These are phyloP conservation scores for Octodon degus DNA, from an alignment of 2,113 vertebrate species.

Conservation along the genomic window DNA sequence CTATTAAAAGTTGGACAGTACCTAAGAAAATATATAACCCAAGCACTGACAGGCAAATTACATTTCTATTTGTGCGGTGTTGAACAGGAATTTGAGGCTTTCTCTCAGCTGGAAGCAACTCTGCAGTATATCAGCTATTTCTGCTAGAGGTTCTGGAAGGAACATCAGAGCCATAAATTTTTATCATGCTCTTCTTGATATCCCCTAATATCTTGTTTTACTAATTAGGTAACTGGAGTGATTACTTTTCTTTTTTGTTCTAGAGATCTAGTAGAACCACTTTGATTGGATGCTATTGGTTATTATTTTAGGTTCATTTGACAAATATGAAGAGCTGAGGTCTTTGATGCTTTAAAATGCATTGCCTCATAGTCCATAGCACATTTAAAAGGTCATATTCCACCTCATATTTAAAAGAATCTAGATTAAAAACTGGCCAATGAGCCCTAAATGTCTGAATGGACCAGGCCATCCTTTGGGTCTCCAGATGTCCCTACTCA, in stretches of 20 bases:
- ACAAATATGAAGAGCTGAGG: not conserved
- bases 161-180: not conserved
- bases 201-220: not conserved
- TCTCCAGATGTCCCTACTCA: not conserved
- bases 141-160: not conserved
- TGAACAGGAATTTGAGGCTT: not conserved
- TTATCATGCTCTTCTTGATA: not conserved
- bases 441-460: not conserved
- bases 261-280: not conserved
- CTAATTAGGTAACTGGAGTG: not conserved
- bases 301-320: conserved; percentile 2
- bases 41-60: not conserved
- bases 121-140: not conserved
- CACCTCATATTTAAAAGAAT: not conserved
- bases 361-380: not conserved
- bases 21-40: not conserved
- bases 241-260: not conserved
- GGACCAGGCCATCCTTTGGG: not conserved
- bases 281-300: not conserved
- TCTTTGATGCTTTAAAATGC: not conserved
- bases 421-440: not conserved
- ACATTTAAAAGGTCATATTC: not conserved
- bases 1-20: conserved; percentile 45
- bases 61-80: not conserved
- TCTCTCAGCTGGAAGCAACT: not conserved